phyloP scores from a whole-genome alignment of 2,888 invertebrate species.

The Pycnomerus fuliginosus region DNA sequence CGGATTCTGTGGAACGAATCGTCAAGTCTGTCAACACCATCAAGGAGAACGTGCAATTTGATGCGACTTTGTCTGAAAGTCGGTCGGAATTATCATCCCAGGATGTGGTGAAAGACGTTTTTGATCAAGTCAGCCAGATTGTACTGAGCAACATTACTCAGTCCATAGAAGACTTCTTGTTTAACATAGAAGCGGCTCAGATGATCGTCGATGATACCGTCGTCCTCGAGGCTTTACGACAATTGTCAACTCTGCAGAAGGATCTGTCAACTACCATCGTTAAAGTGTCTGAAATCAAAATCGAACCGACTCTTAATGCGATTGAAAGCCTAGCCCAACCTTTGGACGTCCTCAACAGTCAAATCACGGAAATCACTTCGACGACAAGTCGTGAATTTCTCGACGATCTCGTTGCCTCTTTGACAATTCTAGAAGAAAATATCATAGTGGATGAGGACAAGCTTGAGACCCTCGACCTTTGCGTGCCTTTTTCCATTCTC shows the following conservation, averaged over 20 bases:
- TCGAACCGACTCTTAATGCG: conserved; percentile 48
- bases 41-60: too few species aligned
- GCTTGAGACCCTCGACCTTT: conserved; percentile 38
- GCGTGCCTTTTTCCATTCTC: conserved; percentile 39
- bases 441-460: conserved; percentile 39
- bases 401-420: conserved; percentile 44
- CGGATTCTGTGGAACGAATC: conserved; percentile 43
- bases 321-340: conserved; percentile 57
- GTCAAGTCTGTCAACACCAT: conserved; percentile 42
- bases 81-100: conserved; percentile 27
- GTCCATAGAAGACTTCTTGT: conserved; percentile 46
- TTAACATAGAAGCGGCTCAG: conserved; percentile 47
- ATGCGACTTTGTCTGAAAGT: conserved; percentile 24
- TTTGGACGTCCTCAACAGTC: conserved; percentile 51
- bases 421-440: conserved; percentile 47
- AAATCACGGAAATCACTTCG: conserved; percentile 41
- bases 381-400: conserved; percentile 37
- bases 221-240: conserved; percentile 44
- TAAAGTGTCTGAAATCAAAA: conserved; percentile 39
- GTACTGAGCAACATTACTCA: conserved; percentile 46
- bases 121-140: conserved; percentile 49
- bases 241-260: conserved; percentile 47
- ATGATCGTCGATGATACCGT: conserved; percentile 39
- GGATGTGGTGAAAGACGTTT: conserved; percentile 48
- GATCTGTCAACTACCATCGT: conserved; percentile 43